phyloP scores from a whole-genome alignment of 2,797 vertebrate genomes.

The Todus mexicanus region DNA sequence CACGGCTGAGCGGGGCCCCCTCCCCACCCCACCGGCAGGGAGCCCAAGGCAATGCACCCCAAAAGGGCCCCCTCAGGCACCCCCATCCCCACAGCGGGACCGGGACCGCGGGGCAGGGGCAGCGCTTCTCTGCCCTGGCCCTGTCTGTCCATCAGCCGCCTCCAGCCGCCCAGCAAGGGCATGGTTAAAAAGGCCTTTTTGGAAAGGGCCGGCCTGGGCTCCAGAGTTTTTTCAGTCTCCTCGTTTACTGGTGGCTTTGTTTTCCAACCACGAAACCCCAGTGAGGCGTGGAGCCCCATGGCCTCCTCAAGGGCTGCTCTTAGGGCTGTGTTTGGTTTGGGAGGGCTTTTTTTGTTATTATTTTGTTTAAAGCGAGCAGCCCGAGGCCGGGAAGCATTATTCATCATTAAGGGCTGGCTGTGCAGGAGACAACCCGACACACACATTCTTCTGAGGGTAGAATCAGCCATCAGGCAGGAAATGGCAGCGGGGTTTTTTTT shows the following conservation, averaged over 20 bases:
- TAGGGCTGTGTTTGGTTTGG: constrained; percentile 24
- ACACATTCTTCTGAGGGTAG: constrained; percentile 29
- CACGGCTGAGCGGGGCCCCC: rapidly evolving
- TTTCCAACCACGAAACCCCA: neutral
- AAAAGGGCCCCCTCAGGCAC: neutral
- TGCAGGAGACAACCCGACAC: neutral
- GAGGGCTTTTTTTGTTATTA: neutral
- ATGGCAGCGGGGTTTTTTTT: neutral
- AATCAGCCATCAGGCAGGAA: constrained; percentile 53
- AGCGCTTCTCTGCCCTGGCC: neutral
- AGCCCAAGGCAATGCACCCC: neutral
- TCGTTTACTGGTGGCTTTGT: constrained; percentile 44
- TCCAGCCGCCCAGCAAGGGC: neutral
- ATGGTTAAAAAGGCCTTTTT: neutral
- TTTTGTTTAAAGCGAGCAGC: constrained; percentile 39
- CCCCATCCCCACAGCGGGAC: rapidly evolving
- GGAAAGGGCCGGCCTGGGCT: neutral
- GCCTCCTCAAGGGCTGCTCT: constrained; percentile 24
- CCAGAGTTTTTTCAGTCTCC: constrained; percentile 27
- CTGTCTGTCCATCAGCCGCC: too few species aligned
- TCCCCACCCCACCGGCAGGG: neutral
- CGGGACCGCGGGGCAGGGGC: rapidly evolving
- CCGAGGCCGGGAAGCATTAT: constrained; percentile 25
- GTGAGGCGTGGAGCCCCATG: neutral
- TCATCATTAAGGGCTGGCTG: constrained; percentile 36